phyloP scores from a whole-genome alignment of 2,113 vertebrate genomes.

The Lota lota region DNA sequence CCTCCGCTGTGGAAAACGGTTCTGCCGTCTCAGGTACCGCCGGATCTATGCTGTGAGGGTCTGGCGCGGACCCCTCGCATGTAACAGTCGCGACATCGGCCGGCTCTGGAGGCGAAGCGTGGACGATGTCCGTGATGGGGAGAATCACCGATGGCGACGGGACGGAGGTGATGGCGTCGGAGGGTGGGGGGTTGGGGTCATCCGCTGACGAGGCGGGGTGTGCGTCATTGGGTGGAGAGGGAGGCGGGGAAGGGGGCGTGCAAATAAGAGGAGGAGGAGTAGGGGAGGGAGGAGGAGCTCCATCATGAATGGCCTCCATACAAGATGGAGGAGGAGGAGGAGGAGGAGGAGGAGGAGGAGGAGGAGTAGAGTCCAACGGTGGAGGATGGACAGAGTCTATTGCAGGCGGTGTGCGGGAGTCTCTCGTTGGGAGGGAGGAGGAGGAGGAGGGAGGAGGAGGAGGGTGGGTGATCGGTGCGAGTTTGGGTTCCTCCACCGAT shows the following conservation, averaged over 20 bases:
- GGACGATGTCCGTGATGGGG: constrained; percentile 34
- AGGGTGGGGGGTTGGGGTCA: not conserved
- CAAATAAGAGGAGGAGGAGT: not conserved
- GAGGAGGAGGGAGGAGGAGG: constrained; percentile 16
- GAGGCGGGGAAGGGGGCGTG: constrained; percentile 18
- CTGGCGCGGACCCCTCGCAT: not conserved
- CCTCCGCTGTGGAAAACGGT: not conserved
- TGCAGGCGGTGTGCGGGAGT: too few species aligned
- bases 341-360: constrained; percentile 8
- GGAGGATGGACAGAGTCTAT: too few species aligned
- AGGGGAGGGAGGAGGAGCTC: too few species aligned
- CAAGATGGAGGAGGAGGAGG: too few species aligned
- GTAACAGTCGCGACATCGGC: not conserved
- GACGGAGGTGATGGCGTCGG: not conserved
- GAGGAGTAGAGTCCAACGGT: constrained; percentile 29
- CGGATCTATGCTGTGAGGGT: not conserved
- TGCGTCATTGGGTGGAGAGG: constrained; percentile 38
- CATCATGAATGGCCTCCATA: too few species aligned
- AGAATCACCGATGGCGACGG: not conserved
- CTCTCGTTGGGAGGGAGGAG: too few species aligned
- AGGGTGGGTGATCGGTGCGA: not conserved
- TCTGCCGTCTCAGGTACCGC: not conserved
- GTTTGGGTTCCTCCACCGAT: constrained; percentile 8
- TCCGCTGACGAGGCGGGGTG: not conserved
- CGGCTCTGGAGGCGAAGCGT: constrained; percentile 33